Evolutionary conservation across 2,888 invertebrate genomes (phyloP).

Genomic region (Cyaniris semiargus): DNA sequence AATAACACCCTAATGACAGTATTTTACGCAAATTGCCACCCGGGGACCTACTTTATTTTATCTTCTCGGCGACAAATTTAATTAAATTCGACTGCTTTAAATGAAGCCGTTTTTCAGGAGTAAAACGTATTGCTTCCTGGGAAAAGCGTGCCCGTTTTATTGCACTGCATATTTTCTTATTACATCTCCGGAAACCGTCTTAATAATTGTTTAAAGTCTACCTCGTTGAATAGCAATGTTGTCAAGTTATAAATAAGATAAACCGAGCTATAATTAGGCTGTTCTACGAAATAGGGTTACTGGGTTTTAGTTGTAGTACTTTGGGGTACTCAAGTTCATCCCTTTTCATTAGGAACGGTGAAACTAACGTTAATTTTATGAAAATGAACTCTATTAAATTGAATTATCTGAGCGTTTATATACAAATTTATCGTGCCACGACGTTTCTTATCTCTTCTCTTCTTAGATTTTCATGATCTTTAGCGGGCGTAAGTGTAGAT

Average conservation of each 20-base stretch:
- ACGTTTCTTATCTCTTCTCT: too few species aligned
- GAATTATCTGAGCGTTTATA: too few species aligned
- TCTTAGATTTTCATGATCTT: too few species aligned
- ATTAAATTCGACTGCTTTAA: constrained; percentile 9
- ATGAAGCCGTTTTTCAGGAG: neutral
- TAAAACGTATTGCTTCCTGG: neutral
- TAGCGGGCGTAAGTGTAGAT: too few species aligned
- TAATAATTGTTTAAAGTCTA: neutral
- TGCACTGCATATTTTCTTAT: neutral
- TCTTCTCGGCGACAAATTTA: constrained; percentile 13
- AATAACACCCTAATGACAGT: constrained; percentile 58
- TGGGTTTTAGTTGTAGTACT: neutral
- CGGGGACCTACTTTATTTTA: constrained; percentile 9
- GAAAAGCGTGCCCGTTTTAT: neutral
- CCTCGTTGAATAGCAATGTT: too few species aligned
- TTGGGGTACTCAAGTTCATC: neutral
- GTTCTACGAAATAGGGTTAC: neutral
- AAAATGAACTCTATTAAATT: neutral
- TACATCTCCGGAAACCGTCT: too few species aligned
- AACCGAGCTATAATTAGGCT: neutral
- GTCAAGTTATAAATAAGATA: too few species aligned
- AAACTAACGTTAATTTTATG: neutral
- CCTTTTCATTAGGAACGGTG: neutral
- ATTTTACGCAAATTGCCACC: constrained; percentile 17
- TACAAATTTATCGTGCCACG: too few species aligned